These are phyloP conservation scores for Diorhabda carinulata DNA, from an alignment of 1,140 invertebrate species.

Conservation along the genomic window DNA sequence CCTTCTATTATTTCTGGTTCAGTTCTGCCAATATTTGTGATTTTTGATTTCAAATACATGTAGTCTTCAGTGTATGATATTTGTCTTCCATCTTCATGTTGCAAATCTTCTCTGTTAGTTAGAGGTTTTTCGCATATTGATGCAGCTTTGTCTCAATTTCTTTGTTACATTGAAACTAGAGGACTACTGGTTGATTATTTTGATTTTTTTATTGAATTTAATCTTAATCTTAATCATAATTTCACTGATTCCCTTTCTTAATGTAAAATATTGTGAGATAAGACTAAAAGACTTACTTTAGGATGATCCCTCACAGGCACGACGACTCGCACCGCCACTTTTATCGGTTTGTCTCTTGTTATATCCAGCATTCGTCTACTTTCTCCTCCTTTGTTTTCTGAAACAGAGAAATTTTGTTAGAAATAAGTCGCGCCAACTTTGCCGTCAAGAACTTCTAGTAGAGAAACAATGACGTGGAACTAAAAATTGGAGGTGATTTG, in stretches of 20 bases:
- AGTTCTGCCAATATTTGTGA: no score
- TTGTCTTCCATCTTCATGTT: no score
- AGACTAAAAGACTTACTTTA: conserved; percentile 57
- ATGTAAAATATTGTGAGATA: background rate
- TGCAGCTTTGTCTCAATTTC: no score
- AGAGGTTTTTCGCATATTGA: no score
- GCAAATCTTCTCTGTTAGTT: no score
- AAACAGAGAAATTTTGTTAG: conserved; percentile 22
- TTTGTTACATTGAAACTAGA: no score
- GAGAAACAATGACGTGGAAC: background rate
- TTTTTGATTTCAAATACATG: no score
- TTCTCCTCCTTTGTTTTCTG: conserved; percentile 26
- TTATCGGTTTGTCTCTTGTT: conserved; percentile 76
- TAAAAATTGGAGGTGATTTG: background rate
- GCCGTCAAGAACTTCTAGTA: conserved; percentile 5
- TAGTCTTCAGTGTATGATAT: no score
- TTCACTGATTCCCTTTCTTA: background rate
- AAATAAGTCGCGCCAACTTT: conserved; percentile 6
- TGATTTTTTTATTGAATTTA: no score
- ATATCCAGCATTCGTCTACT: conserved; percentile 59
- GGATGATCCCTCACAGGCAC: conserved; percentile 80
- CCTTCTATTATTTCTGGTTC: no score
- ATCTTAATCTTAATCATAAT: no score
- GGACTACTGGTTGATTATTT: no score
- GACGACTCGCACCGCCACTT: conserved; percentile 73